Conservation (phyloP, 2,113 vertebrate species). For the Ochotona princeps region DNA sequence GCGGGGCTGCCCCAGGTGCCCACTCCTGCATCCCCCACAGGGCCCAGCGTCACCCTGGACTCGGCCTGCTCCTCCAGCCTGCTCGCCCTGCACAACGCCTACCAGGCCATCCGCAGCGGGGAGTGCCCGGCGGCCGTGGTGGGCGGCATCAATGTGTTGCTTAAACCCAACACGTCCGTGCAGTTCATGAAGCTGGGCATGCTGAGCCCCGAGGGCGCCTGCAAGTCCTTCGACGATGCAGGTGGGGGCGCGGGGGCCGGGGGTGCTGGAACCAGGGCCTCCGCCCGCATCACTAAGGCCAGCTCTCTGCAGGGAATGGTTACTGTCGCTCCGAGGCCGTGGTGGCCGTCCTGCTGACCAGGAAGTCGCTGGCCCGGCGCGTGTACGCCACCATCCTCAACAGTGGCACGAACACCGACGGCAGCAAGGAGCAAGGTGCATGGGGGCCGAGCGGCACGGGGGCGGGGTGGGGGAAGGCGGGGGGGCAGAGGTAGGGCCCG, state of each 20-base stretch:
- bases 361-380: slow-evolving; percentile 91
- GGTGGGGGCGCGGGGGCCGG: slow-evolving; percentile 82
- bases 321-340: slow-evolving; percentile 97
- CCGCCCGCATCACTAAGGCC: background rate
- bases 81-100: slow-evolving; percentile 92
- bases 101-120: slow-evolving; percentile 91
- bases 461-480: background rate
- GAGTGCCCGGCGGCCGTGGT: slow-evolving; percentile 92
- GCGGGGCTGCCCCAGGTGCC: background rate
- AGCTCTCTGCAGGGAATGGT: slow-evolving; percentile 88
- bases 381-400: slow-evolving; percentile 95
- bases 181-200: slow-evolving; percentile 98
- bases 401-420: slow-evolving; percentile 95
- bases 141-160: slow-evolving; percentile 93
- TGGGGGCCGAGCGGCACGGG: accelerated
- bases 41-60: slow-evolving; percentile 95
- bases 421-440: slow-evolving; percentile 96
- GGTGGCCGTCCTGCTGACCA: slow-evolving; percentile 91
- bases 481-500: too few species aligned
- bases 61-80: slow-evolving; percentile 98
- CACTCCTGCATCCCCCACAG: slow-evolving; percentile 53
- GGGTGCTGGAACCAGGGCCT: too few species aligned
- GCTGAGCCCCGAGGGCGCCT: slow-evolving; percentile 93
- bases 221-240: slow-evolving; percentile 93
- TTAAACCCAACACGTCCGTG: slow-evolving; percentile 96